Base-by-base conservation (phyloP, 2,113 vertebrate species). In the Piliocolobus tephrosceles region DNA sequence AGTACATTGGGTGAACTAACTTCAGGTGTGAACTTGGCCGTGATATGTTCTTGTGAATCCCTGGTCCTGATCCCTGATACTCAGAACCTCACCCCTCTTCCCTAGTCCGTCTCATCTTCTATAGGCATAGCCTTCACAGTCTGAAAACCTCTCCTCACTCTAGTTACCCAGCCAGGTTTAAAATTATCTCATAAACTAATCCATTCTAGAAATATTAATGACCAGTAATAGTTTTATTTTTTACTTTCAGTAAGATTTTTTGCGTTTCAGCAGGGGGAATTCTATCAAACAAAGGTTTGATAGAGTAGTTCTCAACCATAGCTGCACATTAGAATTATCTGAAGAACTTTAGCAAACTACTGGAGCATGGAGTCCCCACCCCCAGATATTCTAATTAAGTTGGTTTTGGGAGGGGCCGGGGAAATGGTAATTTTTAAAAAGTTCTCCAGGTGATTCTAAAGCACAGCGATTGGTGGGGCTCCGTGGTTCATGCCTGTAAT, bases 341-440 rank as follows among this genome's bases (percentile, higher is more conserved):
- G 3, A 30, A 58, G 61, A 73, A 47, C 52, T 66, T 89, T 52
- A 81, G 58, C 35, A 58, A 90, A 83, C 22, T 90, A 1, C 50
- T 66, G 50, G 85, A 81, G 3, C 32, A 35, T 22, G 38, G n/a
- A 14, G 0, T 82, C 12, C 30, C 38, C 32, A 58, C 22, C 25
- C 58, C 47, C 57, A 89, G 27, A 89, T 43, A 89, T 35, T 89
- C 23, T 91, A 75, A 89, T 97, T 95, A 93, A 95, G 50, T 75
- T 91, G 40, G 30, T 80, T 23, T 17, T 91, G 72, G 13, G n/a
- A 88, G 45, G 32, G 8, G 6, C 7, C 13, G 40, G 45, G 52
- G n/a, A 94, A 61, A 89, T 66, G 94, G 22, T 47, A 32, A 27
- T 83, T 94, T 95, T 4, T 32, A 13, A 75, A 61, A 92, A 95